phyloP scores from a whole-genome alignment of 2,888 invertebrate species.

The Tipula lateralis region DNA sequence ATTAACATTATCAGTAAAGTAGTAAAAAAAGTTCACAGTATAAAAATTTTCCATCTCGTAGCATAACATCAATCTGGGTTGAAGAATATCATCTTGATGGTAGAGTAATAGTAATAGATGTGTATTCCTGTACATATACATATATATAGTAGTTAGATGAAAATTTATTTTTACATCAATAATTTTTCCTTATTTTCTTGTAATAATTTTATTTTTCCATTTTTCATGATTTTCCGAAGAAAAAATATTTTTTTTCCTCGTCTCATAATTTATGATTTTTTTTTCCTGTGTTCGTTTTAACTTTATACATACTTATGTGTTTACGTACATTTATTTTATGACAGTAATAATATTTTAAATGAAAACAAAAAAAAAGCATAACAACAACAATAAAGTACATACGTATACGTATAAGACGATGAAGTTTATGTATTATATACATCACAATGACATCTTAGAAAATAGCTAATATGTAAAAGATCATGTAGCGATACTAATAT shows the following conservation, averaged over 20 bases:
- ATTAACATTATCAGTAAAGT: neutral
- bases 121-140: neutral
- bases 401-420: neutral
- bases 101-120: neutral
- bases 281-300: neutral
- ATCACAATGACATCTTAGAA: neutral
- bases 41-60: slow-evolving; percentile 15
- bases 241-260: neutral
- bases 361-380: too few relatives aligned
- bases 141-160: slow-evolving; percentile 7
- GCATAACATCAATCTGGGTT: neutral
- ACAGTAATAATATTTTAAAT: slow-evolving; percentile 24
- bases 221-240: neutral
- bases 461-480: slow-evolving; percentile 11
- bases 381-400: neutral
- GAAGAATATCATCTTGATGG: neutral
- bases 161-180: slow-evolving; percentile 20
- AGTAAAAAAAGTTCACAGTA: neutral
- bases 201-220: slow-evolving; percentile 4
- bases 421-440: neutral
- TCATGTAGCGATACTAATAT: neutral
- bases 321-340: slow-evolving; percentile 7
- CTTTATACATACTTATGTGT: neutral
- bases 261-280: slow-evolving; percentile 6
- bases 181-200: neutral